Percentiles rank a stretch among this genome's conserved stretches.
Conservation (phyloP, 2,113 vertebrate species). For the Cisticola juncidis region DNA sequence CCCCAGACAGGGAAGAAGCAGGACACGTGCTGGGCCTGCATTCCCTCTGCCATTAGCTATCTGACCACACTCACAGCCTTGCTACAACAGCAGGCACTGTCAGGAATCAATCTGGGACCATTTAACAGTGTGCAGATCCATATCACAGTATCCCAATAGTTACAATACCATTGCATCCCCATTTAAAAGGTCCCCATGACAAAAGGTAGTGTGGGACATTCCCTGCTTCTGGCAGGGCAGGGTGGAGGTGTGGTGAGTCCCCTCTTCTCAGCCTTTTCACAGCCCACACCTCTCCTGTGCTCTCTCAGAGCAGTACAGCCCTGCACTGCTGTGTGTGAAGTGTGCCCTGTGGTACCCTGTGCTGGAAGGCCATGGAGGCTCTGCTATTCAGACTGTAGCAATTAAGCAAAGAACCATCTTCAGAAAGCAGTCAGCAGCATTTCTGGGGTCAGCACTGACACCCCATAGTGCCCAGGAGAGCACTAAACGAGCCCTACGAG, state of each 20-base stretch:
- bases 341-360: neutral
- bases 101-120: neutral
- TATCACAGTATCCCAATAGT: neutral
- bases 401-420: neutral
- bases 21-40: rapidly evolving
- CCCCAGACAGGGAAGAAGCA: neutral
- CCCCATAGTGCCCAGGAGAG: rapidly evolving
- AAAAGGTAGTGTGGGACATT: neutral
- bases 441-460: neutral
- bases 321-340: too few relatives aligned
- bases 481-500: rapidly evolving
- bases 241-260: rapidly evolving
- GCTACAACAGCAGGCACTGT: neutral
- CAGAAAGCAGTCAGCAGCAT: neutral
- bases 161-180: neutral
- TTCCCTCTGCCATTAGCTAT: neutral
- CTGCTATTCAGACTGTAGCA: rapidly evolving
- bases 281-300: neutral
- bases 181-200: neutral
- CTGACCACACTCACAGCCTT: rapidly evolving
- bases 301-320: rapidly evolving
- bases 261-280: neutral
- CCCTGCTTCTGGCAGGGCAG: rapidly evolving
- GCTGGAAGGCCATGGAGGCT: neutral
- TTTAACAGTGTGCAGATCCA: neutral